Base-by-base conservation (phyloP, 30 jellyfish, hydroid and myxozoan genomes). In the Rhopilema esculentum region DNA sequence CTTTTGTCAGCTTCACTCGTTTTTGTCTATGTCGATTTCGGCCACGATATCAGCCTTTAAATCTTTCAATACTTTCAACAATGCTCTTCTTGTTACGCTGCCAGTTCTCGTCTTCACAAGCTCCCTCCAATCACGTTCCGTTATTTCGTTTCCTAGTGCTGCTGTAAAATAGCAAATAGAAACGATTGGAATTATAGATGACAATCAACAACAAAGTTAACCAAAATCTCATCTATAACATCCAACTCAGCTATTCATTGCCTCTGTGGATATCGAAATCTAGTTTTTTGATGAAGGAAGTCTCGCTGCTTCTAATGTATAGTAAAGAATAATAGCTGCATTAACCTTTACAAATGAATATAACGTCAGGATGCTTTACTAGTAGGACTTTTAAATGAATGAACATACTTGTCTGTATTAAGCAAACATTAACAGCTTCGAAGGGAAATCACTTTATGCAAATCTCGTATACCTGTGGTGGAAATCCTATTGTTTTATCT, bases 31-130 rank as follows among this genome's bases (percentile, higher is more conserved):
- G 21, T 50, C 49, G 57, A 68, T 51, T 24, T 82, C 79, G 15
- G 91, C 91, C 6, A 72, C 83, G 17, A 82, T 82, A 25, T 82
- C 84, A 7, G 91, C 91, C 48, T 57, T 53, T 69, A 82, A 25
- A 40, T 68, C 83, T 49, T 57, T 82, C 22, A 82, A 65, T 8
- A 57, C 91, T 50, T 82, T 49, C 85, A 82, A 24, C 24, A 82
- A 49, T 1, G 78, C 91, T 49, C 32, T 50, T 29, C 91, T 28
- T 50, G 91, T 68, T 21, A 27, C 33, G 33, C 63, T 69, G 4
- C 69, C 91, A 70, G 65, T 53, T 19, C 91, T 69, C 21, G 48
- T 48, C 57, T 53, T 82, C 52, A 82, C 72, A 15, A 82, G 49
- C 20, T 82, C 79, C 49, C 57, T 68, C 91, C 91, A 82, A 40